Conservation (phyloP, 1,140 invertebrate species). For the Trichonephila inaurata region DNA sequence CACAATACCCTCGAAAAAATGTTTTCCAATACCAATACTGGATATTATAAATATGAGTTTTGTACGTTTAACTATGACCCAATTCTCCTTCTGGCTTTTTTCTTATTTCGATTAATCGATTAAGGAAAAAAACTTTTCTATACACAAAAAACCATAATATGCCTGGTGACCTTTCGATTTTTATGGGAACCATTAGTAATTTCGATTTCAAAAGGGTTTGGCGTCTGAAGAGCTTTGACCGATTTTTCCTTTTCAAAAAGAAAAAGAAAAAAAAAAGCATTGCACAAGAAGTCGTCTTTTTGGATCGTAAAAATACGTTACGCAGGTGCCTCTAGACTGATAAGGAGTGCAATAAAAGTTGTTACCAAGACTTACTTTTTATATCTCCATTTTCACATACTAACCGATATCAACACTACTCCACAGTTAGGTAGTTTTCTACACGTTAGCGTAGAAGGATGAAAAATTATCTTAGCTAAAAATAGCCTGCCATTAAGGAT, state of each 20-base stretch:
- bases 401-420: slow-evolving; percentile 4
- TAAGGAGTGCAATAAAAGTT: slow-evolving; percentile 40
- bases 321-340: slow-evolving; percentile 15
- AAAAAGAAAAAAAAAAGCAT: background rate
- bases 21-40: too few relatives aligned
- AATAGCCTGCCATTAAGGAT: background rate
- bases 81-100: background rate
- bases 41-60: too few relatives aligned
- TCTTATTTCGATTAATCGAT: background rate
- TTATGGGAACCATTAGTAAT: slow-evolving; percentile 14
- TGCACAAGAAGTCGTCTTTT: slow-evolving; percentile 1
- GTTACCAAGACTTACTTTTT: slow-evolving; percentile 4
- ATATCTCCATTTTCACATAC: background rate
- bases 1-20: too few relatives aligned
- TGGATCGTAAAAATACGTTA: slow-evolving; percentile 23
- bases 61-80: background rate
- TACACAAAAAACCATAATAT: background rate
- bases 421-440: background rate
- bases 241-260: background rate
- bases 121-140: background rate
- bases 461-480: slow-evolving; percentile 28
- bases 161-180: background rate
- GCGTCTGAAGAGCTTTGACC: slow-evolving; percentile 8
- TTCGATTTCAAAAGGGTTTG: slow-evolving; percentile 28
- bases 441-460: background rate